These are phyloP conservation scores for Drosophila littoralis DNA, from an alignment of 1,140 invertebrate genomes.

Conservation along the genomic window DNA sequence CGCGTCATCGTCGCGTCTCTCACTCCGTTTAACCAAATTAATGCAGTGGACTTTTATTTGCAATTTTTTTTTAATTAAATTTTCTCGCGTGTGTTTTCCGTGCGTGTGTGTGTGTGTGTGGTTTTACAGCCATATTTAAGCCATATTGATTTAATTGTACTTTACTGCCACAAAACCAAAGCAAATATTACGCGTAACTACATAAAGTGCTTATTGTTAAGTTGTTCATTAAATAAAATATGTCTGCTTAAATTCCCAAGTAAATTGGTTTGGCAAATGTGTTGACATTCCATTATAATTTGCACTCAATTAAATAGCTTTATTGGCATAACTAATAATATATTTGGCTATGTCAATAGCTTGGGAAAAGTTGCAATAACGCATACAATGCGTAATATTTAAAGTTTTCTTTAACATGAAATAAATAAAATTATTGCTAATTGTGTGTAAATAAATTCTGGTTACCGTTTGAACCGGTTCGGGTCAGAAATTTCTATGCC, in stretches of 20 bases:
- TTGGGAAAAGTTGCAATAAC: no score
- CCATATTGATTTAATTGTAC: slow-evolving; percentile 49
- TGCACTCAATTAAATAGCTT: neutral
- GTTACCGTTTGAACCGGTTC: no score
- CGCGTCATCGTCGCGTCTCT: slow-evolving; percentile 21
- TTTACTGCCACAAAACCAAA: slow-evolving; percentile 4
- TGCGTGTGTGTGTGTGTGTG: slow-evolving; percentile 15
- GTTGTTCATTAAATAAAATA: neutral
- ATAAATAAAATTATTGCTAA: no score
- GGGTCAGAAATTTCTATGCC: no score
- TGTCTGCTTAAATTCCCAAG: neutral
- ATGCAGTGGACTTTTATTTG: slow-evolving; percentile 75
- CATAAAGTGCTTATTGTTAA: neutral
- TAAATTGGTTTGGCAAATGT: neutral
- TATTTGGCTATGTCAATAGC: neutral
- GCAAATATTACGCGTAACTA: neutral
- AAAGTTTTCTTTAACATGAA: no score
- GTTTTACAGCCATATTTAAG: slow-evolving; percentile 42
- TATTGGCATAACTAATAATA: neutral
- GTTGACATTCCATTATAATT: neutral
- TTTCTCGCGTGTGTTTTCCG: slow-evolving; percentile 34
- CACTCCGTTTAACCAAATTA: slow-evolving; percentile 73
- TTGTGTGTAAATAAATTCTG: no score
- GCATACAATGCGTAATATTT: no score
- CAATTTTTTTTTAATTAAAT: slow-evolving; percentile 76